phyloP scores from a whole-genome alignment of 1,140 invertebrate genomes.

The Rhizoglyphus robini region DNA sequence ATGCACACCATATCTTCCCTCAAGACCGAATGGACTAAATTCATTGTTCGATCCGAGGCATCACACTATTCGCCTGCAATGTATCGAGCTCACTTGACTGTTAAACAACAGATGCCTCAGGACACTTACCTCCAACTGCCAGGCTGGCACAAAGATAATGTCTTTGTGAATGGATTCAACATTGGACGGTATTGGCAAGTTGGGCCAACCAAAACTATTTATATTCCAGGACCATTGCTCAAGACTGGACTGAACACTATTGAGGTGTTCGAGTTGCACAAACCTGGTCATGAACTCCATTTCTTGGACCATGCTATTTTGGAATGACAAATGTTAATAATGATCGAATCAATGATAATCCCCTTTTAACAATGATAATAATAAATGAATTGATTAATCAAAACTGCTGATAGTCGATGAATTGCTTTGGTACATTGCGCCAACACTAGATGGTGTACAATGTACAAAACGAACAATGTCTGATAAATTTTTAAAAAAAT shows the following conservation, averaged over 20 bases:
- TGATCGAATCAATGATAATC: too few relatives aligned
- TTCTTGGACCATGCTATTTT: slow-evolving; percentile 17
- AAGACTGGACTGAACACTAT: slow-evolving; percentile 20
- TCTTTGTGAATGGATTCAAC: slow-evolving; percentile 50
- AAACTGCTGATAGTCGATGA: too few relatives aligned
- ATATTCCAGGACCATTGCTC: slow-evolving; percentile 35
- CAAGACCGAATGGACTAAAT: too few relatives aligned
- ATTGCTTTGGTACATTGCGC: too few relatives aligned
- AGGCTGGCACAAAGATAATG: slow-evolving; percentile 36
- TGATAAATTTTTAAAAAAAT: too few relatives aligned
- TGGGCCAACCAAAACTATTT: slow-evolving; percentile 45
- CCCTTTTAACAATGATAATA: too few relatives aligned
- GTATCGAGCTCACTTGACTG: neutral
- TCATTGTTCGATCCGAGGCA: too few relatives aligned
- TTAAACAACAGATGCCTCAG: slow-evolving; percentile 9
- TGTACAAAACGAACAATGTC: too few relatives aligned
- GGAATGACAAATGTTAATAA: too few relatives aligned
- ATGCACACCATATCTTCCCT: too few relatives aligned
- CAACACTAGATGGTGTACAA: too few relatives aligned
- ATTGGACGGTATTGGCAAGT: slow-evolving; percentile 44
- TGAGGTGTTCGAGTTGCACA: slow-evolving; percentile 21
- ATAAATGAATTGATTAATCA: too few relatives aligned
- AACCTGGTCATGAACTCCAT: neutral
- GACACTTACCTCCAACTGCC: slow-evolving; percentile 22
- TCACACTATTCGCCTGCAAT: slow-evolving; percentile 33